phyloP scores from a whole-genome alignment of 2,113 vertebrate genomes.

The Gulo gulo region DNA sequence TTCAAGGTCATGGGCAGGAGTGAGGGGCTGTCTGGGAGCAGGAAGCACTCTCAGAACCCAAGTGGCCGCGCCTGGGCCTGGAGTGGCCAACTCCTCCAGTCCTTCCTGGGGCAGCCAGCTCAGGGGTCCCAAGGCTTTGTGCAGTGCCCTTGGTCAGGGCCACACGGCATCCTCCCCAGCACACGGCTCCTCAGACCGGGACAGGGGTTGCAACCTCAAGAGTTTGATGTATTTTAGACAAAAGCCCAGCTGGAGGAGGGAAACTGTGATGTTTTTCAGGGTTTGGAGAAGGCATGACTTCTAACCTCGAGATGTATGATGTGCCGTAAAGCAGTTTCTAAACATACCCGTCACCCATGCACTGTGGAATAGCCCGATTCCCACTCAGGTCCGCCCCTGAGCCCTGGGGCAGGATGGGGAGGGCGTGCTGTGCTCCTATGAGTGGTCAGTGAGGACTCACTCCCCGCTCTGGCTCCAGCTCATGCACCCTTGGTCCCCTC shows the following conservation, averaged over 20 bases:
- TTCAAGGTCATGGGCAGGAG: not conserved
- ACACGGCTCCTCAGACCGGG: rapidly evolving
- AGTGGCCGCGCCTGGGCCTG: rapidly evolving
- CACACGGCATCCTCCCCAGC: not conserved
- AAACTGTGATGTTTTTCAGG: not conserved
- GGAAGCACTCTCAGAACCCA: not conserved
- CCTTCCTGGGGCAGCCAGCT: not conserved
- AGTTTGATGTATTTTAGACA: not conserved
- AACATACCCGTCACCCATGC: rapidly evolving
- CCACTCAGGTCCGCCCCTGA: too few species aligned
- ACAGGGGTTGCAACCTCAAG: not conserved
- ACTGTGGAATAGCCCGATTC: not conserved
- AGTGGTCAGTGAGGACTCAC: rapidly evolving
- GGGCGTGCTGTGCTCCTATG: rapidly evolving
- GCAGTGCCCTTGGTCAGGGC: rapidly evolving
- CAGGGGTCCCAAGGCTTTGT: rapidly evolving
- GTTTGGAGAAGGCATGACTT: not conserved
- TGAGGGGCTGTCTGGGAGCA: not conserved
- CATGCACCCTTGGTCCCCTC: not conserved
- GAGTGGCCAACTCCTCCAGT: rapidly evolving
- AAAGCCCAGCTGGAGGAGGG: not conserved
- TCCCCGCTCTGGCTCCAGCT: rapidly evolving
- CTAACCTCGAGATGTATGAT: rapidly evolving
- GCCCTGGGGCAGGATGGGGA: not conserved
- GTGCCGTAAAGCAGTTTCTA: rapidly evolving